Conservation (phyloP, 2,888 invertebrate species). For the Metopia argyrocephala region DNA sequence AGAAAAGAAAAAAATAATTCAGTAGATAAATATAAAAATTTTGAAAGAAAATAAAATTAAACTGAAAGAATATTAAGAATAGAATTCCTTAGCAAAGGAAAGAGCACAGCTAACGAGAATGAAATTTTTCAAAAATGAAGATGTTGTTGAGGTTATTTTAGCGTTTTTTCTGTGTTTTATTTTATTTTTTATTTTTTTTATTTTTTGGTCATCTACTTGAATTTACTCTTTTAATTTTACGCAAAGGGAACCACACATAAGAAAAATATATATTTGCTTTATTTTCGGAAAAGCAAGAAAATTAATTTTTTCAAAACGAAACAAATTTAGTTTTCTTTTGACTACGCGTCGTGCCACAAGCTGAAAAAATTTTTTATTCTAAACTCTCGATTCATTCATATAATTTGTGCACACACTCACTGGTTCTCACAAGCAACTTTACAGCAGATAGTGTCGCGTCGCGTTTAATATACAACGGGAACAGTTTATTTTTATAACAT, state of each 20-base stretch:
- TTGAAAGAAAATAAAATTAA: conserved; percentile 23
- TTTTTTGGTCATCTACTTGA: conserved; percentile 4
- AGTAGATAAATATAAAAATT: conserved; percentile 41
- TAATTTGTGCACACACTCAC: not conserved
- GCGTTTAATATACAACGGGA: conserved; percentile 6
- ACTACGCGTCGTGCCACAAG: conserved; percentile 74
- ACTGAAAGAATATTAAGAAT: conserved; percentile 17
- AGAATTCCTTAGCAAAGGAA: conserved; percentile 38
- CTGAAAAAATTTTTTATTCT: conserved; percentile 24
- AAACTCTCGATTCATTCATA: not conserved
- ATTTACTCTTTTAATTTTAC: conserved; percentile 41
- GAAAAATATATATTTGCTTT: conserved; percentile 24
- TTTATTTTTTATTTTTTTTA: not conserved
- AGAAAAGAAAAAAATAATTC: not conserved
- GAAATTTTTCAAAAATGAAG: conserved; percentile 19
- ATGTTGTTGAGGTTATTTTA: not conserved
- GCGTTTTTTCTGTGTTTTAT: not conserved
- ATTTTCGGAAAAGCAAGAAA: conserved; percentile 51
- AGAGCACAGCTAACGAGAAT: conserved; percentile 14
- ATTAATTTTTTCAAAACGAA: conserved; percentile 49
- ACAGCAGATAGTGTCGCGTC: not conserved
- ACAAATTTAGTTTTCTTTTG: conserved; percentile 73
- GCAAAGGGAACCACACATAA: conserved; percentile 24
- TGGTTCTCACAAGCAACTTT: not conserved
- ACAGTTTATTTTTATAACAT: conserved; percentile 4